A percentile compares a stretch with the other conserved stretches of the same genome.
These are phyloP conservation scores for Oreotrochilus melanogaster DNA, from an alignment of 2,113 vertebrate species.

Conservation along the genomic window DNA sequence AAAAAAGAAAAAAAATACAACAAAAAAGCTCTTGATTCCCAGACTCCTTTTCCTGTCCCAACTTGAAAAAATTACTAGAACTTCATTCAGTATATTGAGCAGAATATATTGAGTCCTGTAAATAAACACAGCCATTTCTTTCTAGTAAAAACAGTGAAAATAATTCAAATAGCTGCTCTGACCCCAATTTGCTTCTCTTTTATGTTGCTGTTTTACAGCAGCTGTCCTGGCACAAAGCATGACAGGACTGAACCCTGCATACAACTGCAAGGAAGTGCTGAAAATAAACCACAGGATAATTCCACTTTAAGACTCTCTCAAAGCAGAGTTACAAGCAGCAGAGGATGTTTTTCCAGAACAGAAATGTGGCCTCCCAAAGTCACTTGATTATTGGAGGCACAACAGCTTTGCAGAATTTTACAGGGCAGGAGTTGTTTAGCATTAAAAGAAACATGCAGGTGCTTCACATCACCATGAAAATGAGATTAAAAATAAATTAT, in stretches of 20 bases:
- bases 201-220: neutral
- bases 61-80: neutral
- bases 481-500: neutral
- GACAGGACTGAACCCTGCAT: neutral
- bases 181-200: neutral
- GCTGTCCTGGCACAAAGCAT: neutral
- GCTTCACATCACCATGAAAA: neutral
- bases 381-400: neutral
- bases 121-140: neutral
- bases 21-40: neutral
- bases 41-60: neutral
- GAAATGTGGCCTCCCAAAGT: neutral
- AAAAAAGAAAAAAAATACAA: neutral
- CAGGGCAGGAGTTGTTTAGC: neutral
- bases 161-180: neutral
- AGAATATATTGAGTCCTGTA: neutral
- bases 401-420: neutral
- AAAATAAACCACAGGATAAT: neutral
- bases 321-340: neutral
- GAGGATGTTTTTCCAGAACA: neutral
- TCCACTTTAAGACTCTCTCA: neutral
- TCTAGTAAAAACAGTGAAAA: neutral
- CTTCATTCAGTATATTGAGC: neutral
- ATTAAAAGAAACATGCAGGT: neutral
- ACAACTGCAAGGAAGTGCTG: neutral